Conservation (phyloP, 1,140 invertebrate species). For the Heliconius nattereri region DNA sequence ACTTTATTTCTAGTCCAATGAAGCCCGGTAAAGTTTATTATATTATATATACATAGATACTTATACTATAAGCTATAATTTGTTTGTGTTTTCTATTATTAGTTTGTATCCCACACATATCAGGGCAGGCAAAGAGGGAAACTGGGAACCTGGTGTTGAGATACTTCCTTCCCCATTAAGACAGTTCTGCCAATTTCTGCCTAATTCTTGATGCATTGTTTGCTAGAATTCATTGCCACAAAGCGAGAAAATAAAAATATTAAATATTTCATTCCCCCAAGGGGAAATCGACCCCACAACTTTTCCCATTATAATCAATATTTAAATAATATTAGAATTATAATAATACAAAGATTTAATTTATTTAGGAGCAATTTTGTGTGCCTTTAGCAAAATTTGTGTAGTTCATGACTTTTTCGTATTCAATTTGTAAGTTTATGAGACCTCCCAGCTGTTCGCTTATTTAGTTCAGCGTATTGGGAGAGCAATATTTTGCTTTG, state of each 20-base stretch:
- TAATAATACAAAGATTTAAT: not conserved
- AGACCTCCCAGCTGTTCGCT: slow-evolving; percentile 40
- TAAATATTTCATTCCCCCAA: no score
- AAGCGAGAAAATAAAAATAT: no score
- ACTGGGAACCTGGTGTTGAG: no score
- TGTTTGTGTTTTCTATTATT: no score
- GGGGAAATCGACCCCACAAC: no score
- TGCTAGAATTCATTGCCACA: no score
- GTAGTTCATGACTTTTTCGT: slow-evolving; percentile 36
- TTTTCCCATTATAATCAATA: no score
- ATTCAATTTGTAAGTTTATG: slow-evolving; percentile 43
- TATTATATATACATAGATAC: not conserved
- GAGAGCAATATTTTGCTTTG: slow-evolving; percentile 24
- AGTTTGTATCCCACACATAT: no score
- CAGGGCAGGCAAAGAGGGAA: no score
- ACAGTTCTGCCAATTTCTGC: no score
- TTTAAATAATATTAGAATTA: not conserved
- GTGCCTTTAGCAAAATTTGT: slow-evolving; percentile 16
- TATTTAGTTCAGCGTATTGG: slow-evolving; percentile 31
- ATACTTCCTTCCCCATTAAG: no score
- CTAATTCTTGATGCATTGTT: no score
- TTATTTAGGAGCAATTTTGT: not conserved
- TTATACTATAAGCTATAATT: not conserved
- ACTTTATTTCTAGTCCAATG: slow-evolving; percentile 57
- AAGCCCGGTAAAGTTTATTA: slow-evolving; percentile 5